phyloP scores from a whole-genome alignment of 2,888 invertebrate species.

The Apamea sordens region DNA sequence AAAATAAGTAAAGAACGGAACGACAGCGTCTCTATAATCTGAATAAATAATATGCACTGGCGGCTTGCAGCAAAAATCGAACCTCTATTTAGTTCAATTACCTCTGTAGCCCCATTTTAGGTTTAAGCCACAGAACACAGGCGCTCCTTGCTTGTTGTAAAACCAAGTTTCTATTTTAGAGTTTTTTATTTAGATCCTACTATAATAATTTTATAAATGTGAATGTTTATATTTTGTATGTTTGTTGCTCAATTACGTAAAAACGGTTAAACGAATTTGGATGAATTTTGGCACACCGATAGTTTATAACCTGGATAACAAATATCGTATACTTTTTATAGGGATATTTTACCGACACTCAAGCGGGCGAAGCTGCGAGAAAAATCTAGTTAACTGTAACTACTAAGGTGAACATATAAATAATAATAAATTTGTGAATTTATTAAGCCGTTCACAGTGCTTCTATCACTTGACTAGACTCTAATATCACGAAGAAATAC shows the following conservation, averaged over 20 bases:
- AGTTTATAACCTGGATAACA: not conserved
- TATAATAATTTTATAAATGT: not conserved
- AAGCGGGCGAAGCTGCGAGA: not conserved
- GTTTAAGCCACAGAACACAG: not conserved
- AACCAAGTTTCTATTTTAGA: not conserved
- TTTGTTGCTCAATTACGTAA: not conserved
- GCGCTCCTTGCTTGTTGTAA: not conserved
- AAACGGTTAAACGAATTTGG: not conserved
- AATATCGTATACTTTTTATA: not conserved
- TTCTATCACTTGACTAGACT: not conserved
- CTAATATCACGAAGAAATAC: not conserved
- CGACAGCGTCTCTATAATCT: slow-evolving; percentile 17
- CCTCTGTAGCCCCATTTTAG: slow-evolving; percentile 13
- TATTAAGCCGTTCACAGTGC: not conserved
- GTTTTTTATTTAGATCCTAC: not conserved
- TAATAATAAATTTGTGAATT: not conserved
- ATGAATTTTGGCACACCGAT: not conserved
- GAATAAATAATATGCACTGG: slow-evolving; percentile 44
- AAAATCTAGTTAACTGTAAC: not conserved
- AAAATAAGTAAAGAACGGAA: slow-evolving; percentile 19
- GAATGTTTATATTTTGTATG: not conserved
- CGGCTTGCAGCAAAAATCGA: slow-evolving; percentile 34
- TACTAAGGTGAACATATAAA: not conserved
- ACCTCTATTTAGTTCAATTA: slow-evolving; percentile 36
- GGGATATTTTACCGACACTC: not conserved